Evolutionary conservation across 2,113 vertebrate species (phyloP).

Genomic region (Mesitornis unicolor): DNA sequence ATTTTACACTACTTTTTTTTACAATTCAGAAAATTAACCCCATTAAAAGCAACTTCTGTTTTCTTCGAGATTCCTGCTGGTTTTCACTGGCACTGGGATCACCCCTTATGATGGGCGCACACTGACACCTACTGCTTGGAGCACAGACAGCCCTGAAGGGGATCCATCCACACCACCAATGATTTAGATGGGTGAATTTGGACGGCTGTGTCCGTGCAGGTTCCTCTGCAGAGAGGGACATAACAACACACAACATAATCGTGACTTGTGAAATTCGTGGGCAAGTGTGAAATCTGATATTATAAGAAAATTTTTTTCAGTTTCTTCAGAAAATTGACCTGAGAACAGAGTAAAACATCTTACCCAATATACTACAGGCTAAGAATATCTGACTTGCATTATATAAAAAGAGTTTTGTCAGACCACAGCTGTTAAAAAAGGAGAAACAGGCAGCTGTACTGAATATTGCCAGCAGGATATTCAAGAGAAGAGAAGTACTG

Average conservation of each 20-base stretch:
- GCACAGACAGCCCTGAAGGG: background rate
- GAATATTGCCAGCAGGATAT: background rate
- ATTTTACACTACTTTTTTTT: background rate
- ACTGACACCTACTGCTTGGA: slow-evolving; percentile 55
- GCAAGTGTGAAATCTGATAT: background rate
- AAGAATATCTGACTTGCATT: background rate
- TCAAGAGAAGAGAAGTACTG: background rate
- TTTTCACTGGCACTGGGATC: background rate
- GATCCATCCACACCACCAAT: rapidly evolving
- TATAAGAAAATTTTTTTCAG: background rate
- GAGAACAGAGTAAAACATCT: background rate
- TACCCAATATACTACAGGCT: background rate
- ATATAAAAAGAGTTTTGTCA: background rate
- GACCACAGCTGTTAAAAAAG: background rate
- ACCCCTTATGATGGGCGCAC: background rate
- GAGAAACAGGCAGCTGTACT: background rate
- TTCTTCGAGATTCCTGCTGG: background rate
- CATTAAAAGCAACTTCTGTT: background rate
- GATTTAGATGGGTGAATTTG: background rate
- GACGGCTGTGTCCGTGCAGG: background rate
- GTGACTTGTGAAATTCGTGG: background rate
- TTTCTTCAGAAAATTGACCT: background rate
- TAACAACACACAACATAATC: background rate
- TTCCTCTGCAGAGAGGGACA: background rate
- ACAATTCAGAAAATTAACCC: background rate